These are phyloP conservation scores for Pachycephus smyrnensis DNA, from an alignment of 2,888 invertebrate genomes.

Conservation along the genomic window DNA sequence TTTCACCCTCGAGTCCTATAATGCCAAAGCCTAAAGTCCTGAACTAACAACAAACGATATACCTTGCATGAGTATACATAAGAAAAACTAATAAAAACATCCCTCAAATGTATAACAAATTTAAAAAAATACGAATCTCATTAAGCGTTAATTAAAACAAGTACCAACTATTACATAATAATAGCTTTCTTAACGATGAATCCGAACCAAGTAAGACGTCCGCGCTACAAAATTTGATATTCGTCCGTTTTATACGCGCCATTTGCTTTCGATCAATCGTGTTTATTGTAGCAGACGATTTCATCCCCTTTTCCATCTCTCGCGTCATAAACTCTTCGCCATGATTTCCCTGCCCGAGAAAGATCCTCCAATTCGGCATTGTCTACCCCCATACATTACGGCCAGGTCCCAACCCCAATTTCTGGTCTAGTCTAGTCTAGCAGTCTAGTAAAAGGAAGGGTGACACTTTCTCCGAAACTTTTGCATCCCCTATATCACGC, in stretches of 20 bases:
- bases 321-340: not conserved
- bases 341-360: not conserved
- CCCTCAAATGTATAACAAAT: too few relatives aligned
- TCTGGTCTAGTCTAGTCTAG: too few relatives aligned
- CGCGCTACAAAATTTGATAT: constrained; percentile 30
- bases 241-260: constrained; percentile 36
- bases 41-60: too few relatives aligned
- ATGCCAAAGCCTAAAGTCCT: too few relatives aligned
- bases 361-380: not conserved
- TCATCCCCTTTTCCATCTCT: not conserved
- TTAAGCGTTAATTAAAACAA: too few relatives aligned
- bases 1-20: too few relatives aligned
- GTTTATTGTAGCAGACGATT: constrained; percentile 24
- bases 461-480: not conserved
- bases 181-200: constrained; percentile 19
- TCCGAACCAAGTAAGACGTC: not conserved
- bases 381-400: not conserved
- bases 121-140: too few relatives aligned
- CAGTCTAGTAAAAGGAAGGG: not conserved
- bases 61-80: too few relatives aligned
- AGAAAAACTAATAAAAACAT: too few relatives aligned
- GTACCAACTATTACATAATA: too few relatives aligned
- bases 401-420: too few relatives aligned
- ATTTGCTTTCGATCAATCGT: constrained; percentile 39
- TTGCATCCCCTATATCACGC: not conserved